Evolutionary conservation across 2,797 vertebrate species (phyloP), one percentile per base, ranked within the genome.

Genomic region (Rhinella marina): DNA sequence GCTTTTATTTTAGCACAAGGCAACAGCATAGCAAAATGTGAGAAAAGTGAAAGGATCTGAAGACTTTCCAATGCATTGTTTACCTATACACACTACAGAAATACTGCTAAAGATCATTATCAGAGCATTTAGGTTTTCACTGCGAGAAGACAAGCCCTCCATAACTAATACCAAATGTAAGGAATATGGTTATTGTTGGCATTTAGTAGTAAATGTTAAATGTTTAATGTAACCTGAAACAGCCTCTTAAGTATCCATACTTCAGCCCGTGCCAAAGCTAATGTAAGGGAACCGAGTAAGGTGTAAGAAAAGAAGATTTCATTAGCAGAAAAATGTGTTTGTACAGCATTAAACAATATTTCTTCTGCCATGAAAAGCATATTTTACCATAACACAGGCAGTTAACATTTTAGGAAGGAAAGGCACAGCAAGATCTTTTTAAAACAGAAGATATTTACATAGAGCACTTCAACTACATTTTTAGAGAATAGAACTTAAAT

Each of bases 201-300:
- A 81, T 89, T 88, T 88, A 90, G 89, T 23, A 86, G 73, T 88
- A 92, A 93, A 93, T 90, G 92, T 72, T 87, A 94, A 89, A 57
- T 90, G 90, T 90, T 91, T 90, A 92, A 91, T 92, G 93, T 92
- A 95, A 95, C 93, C 92, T 82, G 93, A 93, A 94, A 93, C 90
- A 92, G 91, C 91, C 92, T 91, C 90, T 93, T 88, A 90, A 90
- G 90, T 93, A 90, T 90, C 86, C 91, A 29, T 73, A 90, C 89
- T 82, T 85, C 89, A 91, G 92, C 66, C 90, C 57, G 90, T 93
- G 95, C 97, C 96, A 97, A 96, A 91, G 94, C 91, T 94, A 97
- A 96, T 95, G 94, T 91, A 94, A 94, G 66, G 61, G 83, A 70
- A 90, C 12, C 14, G 86, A 90, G 90, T 61, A 86, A 48, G 82